phyloP scores from a whole-genome alignment of 1,140 invertebrate genomes.

The Limonius californicus region DNA sequence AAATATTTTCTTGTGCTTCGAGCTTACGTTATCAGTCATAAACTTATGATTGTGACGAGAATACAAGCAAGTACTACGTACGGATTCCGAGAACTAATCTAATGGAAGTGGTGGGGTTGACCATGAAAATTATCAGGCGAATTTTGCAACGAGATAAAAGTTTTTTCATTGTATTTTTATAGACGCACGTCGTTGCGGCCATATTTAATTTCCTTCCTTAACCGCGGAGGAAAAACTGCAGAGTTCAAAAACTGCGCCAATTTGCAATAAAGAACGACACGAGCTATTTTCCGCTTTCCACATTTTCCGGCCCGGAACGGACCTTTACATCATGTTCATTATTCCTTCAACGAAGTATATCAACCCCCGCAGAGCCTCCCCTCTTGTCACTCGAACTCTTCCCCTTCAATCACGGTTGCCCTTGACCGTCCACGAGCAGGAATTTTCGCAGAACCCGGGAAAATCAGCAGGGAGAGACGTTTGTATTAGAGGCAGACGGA shows the following conservation, averaged over 20 bases:
- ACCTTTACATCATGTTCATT: no score
- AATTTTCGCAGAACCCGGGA: conserved; percentile 21
- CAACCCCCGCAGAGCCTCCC: neutral
- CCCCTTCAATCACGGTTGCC: conserved; percentile 11
- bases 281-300: neutral
- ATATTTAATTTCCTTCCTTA: no score
- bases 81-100: conserved; percentile 3
- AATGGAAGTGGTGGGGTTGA: neutral
- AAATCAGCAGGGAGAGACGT: conserved; percentile 19
- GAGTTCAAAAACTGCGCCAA: no score
- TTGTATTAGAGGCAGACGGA: neutral
- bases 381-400: conserved; percentile 2
- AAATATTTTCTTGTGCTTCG: no score
- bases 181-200: no score
- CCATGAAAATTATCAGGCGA: neutral
- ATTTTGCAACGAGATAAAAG: conserved; percentile 5
- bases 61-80: neutral
- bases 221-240: no score
- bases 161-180: neutral
- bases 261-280: no score
- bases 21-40: no score
- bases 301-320: no score
- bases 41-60: neutral
- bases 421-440: conserved; percentile 27
- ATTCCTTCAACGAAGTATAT: no score